Conservation (phyloP, 2,797 vertebrate genomes). For the Pantherophis vulpinus region DNA sequence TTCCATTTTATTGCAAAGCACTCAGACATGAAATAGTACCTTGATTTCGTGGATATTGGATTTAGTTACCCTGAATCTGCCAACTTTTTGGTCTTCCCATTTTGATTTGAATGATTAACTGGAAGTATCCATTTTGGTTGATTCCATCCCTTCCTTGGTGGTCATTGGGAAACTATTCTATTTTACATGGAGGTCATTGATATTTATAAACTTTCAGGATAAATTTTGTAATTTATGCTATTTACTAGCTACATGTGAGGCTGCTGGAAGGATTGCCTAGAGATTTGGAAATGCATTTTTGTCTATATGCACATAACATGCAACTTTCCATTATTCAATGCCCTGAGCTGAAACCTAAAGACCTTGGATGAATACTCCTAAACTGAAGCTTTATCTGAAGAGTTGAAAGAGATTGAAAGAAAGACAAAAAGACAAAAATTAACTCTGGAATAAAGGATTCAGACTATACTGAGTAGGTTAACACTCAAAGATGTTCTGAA, state of each 20-base stretch:
- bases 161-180: background rate
- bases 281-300: background rate
- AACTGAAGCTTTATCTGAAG: background rate
- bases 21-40: background rate
- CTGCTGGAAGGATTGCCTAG: background rate
- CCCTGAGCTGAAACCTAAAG: background rate
- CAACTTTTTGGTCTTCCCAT: background rate
- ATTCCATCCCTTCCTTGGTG: background rate
- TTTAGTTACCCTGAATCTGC: background rate
- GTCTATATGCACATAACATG: background rate
- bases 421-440: background rate
- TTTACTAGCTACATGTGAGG: background rate
- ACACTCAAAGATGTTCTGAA: background rate
- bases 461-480: background rate
- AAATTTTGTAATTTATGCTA: background rate
- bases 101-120: background rate
- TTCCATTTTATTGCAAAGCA: background rate
- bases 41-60: background rate
- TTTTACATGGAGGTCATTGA: background rate
- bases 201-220: background rate
- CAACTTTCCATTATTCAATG: background rate
- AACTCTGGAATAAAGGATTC: background rate
- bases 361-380: background rate
- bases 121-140: background rate
- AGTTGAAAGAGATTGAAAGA: background rate